phyloP scores from a whole-genome alignment of 2,113 vertebrate genomes.

The Oncorhynchus masou region DNA sequence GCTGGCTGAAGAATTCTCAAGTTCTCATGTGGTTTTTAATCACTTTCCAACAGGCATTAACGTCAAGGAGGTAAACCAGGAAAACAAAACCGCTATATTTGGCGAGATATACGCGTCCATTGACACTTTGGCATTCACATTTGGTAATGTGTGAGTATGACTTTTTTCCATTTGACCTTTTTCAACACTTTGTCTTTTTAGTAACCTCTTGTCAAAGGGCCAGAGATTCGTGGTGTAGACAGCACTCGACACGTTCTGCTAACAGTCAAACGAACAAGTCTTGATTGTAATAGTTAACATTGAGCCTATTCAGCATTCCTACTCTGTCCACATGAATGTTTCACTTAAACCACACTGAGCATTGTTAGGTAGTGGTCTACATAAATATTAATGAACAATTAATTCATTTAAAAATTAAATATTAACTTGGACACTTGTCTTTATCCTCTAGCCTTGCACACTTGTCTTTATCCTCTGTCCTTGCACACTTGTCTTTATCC shows the following conservation, averaged over 20 bases:
- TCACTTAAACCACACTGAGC: not conserved
- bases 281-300: too few relatives aligned
- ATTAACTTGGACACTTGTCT: too few relatives aligned
- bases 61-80: slow-evolving; percentile 89
- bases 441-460: too few relatives aligned
- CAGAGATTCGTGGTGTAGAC: not conserved
- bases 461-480: too few relatives aligned
- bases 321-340: not conserved
- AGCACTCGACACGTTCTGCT: not conserved
- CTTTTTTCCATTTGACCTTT: not conserved
- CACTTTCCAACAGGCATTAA: slow-evolving; percentile 80
- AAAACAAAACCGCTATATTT: slow-evolving; percentile 84
- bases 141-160: slow-evolving; percentile 95
- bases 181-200: slow-evolving; percentile 30
- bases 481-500: too few relatives aligned
- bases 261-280: not conserved
- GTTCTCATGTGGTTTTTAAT: slow-evolving; percentile 34
- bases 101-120: slow-evolving; percentile 89
- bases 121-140: slow-evolving; percentile 93
- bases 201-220: not conserved
- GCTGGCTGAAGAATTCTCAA: not conserved
- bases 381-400: too few relatives aligned
- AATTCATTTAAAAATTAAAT: too few relatives aligned
- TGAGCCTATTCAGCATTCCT: too few relatives aligned
- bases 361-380: too few relatives aligned